Evolutionary conservation across 30 jellyfish, hydroid and myxozoan genomes (phyloP).

Genomic region (Aurelia sp.): DNA sequence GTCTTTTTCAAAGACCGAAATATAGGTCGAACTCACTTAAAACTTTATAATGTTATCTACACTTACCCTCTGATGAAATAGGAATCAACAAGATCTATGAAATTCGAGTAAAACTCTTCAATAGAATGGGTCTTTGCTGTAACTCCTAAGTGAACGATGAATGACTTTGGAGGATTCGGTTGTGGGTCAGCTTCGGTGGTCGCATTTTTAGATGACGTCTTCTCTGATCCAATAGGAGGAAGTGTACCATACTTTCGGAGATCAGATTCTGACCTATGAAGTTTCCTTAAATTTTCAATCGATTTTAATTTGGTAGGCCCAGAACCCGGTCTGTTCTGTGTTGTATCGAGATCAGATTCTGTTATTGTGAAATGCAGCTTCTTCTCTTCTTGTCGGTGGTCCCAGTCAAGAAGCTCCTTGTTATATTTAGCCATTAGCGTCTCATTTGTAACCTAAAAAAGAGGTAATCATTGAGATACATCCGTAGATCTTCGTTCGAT

Average conservation of each 20-base stretch:
- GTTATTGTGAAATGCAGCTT: slow-evolving; percentile 81
- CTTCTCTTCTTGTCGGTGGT: slow-evolving; percentile 68
- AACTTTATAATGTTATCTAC: background rate
- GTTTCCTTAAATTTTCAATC: slow-evolving; percentile 1
- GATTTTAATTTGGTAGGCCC: slow-evolving; percentile 50
- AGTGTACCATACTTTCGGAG: slow-evolving; percentile 60
- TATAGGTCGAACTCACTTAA: no score
- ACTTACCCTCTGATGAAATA: slow-evolving; percentile 58
- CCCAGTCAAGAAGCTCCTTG: slow-evolving; percentile 63
- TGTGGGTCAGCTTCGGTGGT: slow-evolving; percentile 3
- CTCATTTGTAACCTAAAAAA: slow-evolving; percentile 67
- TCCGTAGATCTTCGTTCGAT: background rate
- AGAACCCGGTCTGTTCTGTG: slow-evolving; percentile 33
- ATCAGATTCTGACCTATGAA: slow-evolving; percentile 57
- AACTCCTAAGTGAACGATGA: slow-evolving; percentile 66
- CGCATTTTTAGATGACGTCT: background rate
- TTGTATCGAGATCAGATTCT: slow-evolving; percentile 41
- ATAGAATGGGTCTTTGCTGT: slow-evolving; percentile 70
- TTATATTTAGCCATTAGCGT: slow-evolving; percentile 79
- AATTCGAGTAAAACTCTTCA: slow-evolving; percentile 46
- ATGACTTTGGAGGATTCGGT: slow-evolving; percentile 71
- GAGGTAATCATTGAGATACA: background rate
- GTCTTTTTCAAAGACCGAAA: no score
- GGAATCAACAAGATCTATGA: slow-evolving; percentile 26
- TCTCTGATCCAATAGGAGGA: slow-evolving; percentile 64